Percentiles rank a stretch among this genome's conserved stretches.
Evolutionary conservation across 1,140 invertebrate genomes (phyloP).

Genomic region (Ectropis grisescens): DNA sequence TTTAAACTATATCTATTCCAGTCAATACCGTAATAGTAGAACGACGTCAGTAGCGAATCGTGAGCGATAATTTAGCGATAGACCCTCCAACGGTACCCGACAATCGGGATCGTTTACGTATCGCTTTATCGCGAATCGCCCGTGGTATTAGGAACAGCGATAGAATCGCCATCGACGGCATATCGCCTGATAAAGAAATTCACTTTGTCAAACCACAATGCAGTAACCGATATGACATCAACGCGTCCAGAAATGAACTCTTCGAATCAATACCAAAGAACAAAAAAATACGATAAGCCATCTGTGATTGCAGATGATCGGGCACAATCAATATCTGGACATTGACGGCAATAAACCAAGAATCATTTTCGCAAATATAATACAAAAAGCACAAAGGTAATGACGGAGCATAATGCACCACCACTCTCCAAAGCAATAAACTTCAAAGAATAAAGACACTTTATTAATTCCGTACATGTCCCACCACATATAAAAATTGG

Average conservation of each 20-base stretch:
- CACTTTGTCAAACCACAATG: slow-evolving; percentile 15
- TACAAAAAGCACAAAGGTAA: no score
- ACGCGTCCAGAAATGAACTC: not conserved
- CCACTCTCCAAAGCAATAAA: no score
- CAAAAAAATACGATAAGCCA: no score
- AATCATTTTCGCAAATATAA: no score
- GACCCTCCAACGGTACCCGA: slow-evolving; percentile 45
- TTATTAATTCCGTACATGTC: slow-evolving; percentile 1
- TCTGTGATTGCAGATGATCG: no score
- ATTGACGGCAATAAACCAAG: no score
- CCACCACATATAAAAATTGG: slow-evolving; percentile 1
- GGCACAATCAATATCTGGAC: no score
- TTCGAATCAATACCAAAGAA: not conserved
- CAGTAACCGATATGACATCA: slow-evolving; percentile 1
- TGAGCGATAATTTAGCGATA: slow-evolving; percentile 64
- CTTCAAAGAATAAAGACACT: no score
- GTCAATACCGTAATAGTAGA: slow-evolving; percentile 27
- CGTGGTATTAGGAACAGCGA: slow-evolving; percentile 37
- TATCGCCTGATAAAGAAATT: slow-evolving; percentile 28
- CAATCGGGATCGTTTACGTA: slow-evolving; percentile 50
- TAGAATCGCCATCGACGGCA: slow-evolving; percentile 3
- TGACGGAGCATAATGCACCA: no score
- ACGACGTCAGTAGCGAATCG: slow-evolving; percentile 54
- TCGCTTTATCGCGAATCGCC: slow-evolving; percentile 54
- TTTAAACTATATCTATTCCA: slow-evolving; percentile 15